Conservation (phyloP, 1,140 invertebrate species). For the Neotoxoptera formosana region DNA sequence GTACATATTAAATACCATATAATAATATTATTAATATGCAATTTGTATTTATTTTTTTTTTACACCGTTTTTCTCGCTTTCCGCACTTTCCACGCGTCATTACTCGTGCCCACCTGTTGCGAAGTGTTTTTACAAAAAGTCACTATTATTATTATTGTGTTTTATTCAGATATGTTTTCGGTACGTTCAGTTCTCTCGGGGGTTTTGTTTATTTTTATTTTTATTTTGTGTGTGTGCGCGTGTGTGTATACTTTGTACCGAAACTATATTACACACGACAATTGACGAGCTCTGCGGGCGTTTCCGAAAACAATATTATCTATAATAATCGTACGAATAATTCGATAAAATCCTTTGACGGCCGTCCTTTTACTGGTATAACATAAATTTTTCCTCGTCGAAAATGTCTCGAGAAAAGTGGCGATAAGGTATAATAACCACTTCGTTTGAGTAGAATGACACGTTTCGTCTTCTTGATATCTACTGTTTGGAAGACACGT, state of each 20-base stretch:
- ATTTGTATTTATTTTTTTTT: conserved; percentile 1
- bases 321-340: neutral
- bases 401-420: neutral
- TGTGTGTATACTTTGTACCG: no score
- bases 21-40: neutral
- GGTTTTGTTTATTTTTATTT: neutral
- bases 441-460: neutral
- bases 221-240: no score
- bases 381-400: neutral
- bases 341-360: neutral
- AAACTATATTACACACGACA: neutral
- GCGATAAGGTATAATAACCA: neutral
- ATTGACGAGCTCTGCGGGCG: neutral
- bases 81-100: neutral
- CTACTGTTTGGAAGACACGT: neutral
- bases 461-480: no score
- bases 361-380: neutral
- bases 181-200: neutral
- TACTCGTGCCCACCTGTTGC: neutral
- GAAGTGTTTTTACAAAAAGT: conserved; percentile 3
- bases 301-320: neutral
- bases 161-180: neutral
- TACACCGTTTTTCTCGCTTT: neutral
- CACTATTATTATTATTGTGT: neutral
- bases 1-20: neutral